Conservation (phyloP, 2,113 vertebrate genomes). For the Athene noctua region DNA sequence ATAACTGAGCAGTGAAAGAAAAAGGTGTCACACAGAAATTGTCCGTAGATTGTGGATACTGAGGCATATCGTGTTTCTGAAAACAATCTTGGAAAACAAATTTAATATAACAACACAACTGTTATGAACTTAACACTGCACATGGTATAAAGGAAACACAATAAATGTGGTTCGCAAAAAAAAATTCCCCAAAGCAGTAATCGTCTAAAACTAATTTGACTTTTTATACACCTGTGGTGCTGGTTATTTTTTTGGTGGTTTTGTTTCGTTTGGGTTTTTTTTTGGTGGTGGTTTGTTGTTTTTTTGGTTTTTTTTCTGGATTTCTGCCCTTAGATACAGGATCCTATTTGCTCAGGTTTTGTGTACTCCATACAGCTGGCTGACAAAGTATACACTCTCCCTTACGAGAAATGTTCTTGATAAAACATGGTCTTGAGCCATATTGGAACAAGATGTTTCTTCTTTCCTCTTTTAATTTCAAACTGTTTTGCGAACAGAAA, state of each 20-base stretch:
- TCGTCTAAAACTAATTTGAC: neutral
- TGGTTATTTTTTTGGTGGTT: neutral
- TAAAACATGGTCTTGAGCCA: neutral
- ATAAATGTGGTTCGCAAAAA: neutral
- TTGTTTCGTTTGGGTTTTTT: neutral
- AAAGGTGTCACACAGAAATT: neutral
- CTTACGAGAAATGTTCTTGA: neutral
- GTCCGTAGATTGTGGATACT: neutral
- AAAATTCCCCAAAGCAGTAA: neutral
- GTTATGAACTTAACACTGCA: neutral
- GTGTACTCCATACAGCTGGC: neutral
- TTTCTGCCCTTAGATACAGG: neutral
- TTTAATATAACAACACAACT: neutral
- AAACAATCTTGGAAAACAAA: neutral
- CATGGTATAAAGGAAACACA: neutral
- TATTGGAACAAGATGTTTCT: neutral
- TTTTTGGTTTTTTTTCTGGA: neutral
- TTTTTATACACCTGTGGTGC: neutral
- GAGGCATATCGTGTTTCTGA: neutral
- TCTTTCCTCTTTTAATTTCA: neutral
- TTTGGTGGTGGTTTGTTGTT: neutral
- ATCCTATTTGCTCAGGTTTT: neutral
- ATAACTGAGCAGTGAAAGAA: neutral
- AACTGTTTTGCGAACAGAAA: neutral
- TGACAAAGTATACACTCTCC: neutral